Evolutionary conservation across 2,888 invertebrate genomes (phyloP).

Genomic region (Drosophila helvetica): DNA sequence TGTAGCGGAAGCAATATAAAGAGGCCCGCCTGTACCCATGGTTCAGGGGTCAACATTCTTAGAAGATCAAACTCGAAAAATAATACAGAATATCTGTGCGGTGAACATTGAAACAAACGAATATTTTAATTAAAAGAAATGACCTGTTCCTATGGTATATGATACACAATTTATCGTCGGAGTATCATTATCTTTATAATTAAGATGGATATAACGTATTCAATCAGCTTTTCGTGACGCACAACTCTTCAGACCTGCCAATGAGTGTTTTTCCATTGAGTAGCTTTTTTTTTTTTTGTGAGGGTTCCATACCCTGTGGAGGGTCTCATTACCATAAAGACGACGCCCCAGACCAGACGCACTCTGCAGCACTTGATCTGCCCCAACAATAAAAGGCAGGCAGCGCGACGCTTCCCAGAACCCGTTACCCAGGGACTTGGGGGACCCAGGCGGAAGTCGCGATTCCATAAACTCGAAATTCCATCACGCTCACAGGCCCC

Average conservation of each 20-base stretch:
- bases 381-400: constrained; percentile 68
- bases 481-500: constrained; percentile 36
- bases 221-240: not conserved
- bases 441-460: constrained; percentile 20
- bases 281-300: no score
- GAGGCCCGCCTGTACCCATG: not conserved
- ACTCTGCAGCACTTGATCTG: constrained; percentile 66
- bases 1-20: not conserved
- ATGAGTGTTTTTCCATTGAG: not conserved
- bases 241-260: not conserved
- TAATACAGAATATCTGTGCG: not conserved
- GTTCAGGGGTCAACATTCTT: not conserved
- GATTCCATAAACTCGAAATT: constrained; percentile 14
- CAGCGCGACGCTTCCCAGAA: constrained; percentile 49
- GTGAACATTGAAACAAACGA: not conserved
- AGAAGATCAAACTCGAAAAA: not conserved
- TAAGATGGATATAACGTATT: not conserved
- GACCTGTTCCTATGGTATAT: no score
- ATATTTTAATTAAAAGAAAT: not conserved
- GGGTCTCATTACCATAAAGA: not conserved
- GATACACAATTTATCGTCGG: not conserved
- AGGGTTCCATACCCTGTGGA: not conserved
- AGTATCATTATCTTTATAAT: not conserved
- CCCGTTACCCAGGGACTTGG: constrained; percentile 17
- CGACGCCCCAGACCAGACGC: not conserved